Conservation (phyloP, 2,797 vertebrate genomes). For the Distichodus sexfasciatus region DNA sequence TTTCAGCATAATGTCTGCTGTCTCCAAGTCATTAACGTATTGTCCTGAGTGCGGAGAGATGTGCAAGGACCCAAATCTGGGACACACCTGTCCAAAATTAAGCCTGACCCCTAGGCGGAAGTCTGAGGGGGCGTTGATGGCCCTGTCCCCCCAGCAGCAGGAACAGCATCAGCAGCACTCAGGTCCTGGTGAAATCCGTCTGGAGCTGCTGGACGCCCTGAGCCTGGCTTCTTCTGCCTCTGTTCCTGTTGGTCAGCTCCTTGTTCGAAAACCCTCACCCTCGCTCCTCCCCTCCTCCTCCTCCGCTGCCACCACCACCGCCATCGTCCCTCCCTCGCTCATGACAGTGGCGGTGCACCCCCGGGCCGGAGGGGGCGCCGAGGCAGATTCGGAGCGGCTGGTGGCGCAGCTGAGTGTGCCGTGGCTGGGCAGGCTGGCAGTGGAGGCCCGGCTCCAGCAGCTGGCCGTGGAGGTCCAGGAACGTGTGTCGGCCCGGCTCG, state of each 20-base stretch:
- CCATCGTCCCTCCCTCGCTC: no score
- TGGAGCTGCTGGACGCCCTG: conserved; percentile 75
- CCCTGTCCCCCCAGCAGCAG: conserved; percentile 71
- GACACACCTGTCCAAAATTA: conserved; percentile 80
- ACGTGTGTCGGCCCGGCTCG: conserved; percentile 79
- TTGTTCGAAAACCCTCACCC: conserved; percentile 66
- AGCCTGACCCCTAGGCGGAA: conserved; percentile 80
- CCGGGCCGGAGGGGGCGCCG: conserved; percentile 58
- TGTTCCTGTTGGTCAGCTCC: conserved; percentile 74
- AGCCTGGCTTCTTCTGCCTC: conserved; percentile 67
- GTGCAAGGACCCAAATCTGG: conserved; percentile 77
- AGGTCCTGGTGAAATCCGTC: no score
- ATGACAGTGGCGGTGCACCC: conserved; percentile 62
- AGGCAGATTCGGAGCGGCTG: conserved; percentile 73
- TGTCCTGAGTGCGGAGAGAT: conserved; percentile 83
- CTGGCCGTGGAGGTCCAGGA: conserved; percentile 83
- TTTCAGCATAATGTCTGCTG: conserved; percentile 32
- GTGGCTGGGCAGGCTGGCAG: conserved; percentile 78
- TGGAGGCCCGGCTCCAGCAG: conserved; percentile 80
- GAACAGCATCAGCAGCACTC: conserved; percentile 68
- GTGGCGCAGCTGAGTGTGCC: conserved; percentile 78
- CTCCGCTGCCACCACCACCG: conserved; percentile 1
- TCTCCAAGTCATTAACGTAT: conserved; percentile 70
- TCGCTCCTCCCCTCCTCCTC: conserved; percentile 55
- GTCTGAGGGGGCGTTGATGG: conserved; percentile 74